These are phyloP conservation scores for Polypedilum vanderplanki DNA, from an alignment of 1,140 invertebrate genomes.

Conservation along the genomic window DNA sequence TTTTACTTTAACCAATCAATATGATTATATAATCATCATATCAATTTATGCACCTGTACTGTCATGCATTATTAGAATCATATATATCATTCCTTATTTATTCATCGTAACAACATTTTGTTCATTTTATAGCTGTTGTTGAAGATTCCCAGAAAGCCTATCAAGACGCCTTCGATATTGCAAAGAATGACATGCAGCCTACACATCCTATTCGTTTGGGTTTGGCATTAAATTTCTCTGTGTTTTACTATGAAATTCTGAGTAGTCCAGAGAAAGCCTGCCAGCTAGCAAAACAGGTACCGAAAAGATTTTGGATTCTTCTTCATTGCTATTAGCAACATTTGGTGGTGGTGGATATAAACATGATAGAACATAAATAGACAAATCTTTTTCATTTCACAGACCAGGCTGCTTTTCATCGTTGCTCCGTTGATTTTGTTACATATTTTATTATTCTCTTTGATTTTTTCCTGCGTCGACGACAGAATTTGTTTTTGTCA, in stretches of 20 bases:
- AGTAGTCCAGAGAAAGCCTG: constrained; percentile 94
- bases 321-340: too few species aligned
- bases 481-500: too few species aligned
- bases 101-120: constrained; percentile 1
- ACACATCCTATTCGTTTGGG: constrained; percentile 96
- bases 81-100: background rate
- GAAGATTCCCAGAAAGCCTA: constrained; percentile 98
- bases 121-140: constrained; percentile 72
- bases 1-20: too few species aligned
- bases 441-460: background rate
- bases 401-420: background rate
- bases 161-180: constrained; percentile 97
- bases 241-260: constrained; percentile 99
- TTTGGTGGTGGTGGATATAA: too few species aligned
- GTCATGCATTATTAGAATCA: background rate
- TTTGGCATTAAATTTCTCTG: constrained; percentile 95
- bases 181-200: constrained; percentile 95
- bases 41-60: background rate
- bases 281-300: constrained; percentile 89
- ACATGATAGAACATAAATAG: too few species aligned
- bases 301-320: background rate
- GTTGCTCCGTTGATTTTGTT: background rate
- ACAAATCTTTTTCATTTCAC: too few species aligned
- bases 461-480: too few species aligned
- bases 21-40: background rate